These are phyloP conservation scores for Hapalemur alaotrensis DNA, from an alignment of 2,797 vertebrate genomes.

Conservation along the genomic window DNA sequence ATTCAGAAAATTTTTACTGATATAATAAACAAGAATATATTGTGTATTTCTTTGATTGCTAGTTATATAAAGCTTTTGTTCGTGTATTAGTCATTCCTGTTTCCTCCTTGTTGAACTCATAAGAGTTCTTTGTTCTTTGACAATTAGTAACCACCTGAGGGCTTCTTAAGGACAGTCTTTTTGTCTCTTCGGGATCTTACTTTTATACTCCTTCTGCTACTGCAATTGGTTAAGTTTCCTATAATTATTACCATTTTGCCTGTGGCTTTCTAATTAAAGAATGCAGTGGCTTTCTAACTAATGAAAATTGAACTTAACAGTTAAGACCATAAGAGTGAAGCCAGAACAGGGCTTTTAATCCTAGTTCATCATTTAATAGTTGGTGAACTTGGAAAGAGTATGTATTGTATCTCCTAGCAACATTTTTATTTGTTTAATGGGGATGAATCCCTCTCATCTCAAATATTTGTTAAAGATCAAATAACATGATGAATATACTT, in stretches of 20 bases:
- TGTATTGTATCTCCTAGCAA: background rate
- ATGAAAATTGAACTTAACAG: background rate
- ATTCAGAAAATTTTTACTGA: background rate
- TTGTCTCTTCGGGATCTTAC: background rate
- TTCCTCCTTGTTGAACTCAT: background rate
- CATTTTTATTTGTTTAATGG: constrained; percentile 27
- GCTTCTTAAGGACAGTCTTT: background rate
- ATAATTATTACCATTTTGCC: background rate
- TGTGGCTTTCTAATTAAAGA: background rate
- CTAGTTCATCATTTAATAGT: background rate
- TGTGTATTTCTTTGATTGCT: background rate
- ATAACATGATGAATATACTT: background rate
- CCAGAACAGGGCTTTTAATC: background rate
- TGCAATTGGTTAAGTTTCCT: background rate
- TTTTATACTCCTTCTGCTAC: background rate
- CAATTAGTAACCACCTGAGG: background rate
- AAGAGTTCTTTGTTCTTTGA: background rate
- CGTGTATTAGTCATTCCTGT: background rate
- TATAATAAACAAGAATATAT: background rate
- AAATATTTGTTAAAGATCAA: background rate
- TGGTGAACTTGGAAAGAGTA: background rate
- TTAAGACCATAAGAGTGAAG: background rate
- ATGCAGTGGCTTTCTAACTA: background rate
- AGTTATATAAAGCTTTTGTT: background rate
- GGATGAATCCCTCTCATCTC: background rate